Evolutionary conservation across 2,113 vertebrate genomes (phyloP), one percentile per base, ranked within the genome.

Genomic region (Ailurus styani): DNA sequence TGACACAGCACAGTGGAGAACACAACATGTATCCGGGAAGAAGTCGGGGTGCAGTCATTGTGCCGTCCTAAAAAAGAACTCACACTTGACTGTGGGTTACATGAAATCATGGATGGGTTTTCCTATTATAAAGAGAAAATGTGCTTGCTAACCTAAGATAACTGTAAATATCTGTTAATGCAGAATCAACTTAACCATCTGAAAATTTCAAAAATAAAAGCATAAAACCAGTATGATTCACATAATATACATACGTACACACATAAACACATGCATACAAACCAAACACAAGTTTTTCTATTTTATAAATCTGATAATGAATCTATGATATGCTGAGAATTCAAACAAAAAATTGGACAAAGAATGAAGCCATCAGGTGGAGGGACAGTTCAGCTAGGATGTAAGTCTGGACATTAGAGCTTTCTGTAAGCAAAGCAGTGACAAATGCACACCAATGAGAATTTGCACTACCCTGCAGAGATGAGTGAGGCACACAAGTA

Each of bases 161-260:
- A 18, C 4, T 64, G 25, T 79, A 2, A 90, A 34, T 68, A 77
- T 25, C 93, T 62, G 66, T 75, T n/a, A 93, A 70, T 37, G 10
- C 6, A 93, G n/a, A 95, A 57, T 4, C 27, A 88, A 95, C 17
- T 40, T 21, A 54, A 79, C 2, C 78, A 20, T 21, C 78, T 88
- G 12, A 75, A 91, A 79, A 2, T 93, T 78, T 75, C 8, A 90
- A 73, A 87, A 57, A 14, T 55, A n/a, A 55, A 88, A 89, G 40
- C 23, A 1, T 78, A 47, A 87, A 83, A 40, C 13, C 3, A 5
- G 62, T 3, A 31, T 10, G 4, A 57, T 11, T 17, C 13, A 68
- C 8, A 40, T 5, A 77, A 40, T 77, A 70, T 70, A 11, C 7
- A 72, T 13, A 81, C 3, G 29, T 31, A 34, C 4, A 91, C 52